Base-by-base conservation (phyloP, 1,140 invertebrate genomes). In the Heliconius melpomene region DNA sequence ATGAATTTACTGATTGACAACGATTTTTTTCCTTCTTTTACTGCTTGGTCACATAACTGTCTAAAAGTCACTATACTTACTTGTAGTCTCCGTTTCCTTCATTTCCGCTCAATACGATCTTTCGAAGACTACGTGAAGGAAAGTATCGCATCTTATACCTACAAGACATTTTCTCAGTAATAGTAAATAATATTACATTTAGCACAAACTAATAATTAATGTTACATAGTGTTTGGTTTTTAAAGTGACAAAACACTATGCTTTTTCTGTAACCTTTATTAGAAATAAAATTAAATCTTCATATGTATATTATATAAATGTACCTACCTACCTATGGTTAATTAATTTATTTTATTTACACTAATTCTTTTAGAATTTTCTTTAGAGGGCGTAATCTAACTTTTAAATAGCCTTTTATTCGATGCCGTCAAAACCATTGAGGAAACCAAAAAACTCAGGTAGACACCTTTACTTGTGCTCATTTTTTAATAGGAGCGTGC, bases 361-460 rank as follows among this genome's bases (percentile, higher is more conserved):
- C 23, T 23, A 23, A 23, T 57, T 3, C 54, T n/a, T 57, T 60
- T 60, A 60, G n/a, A 60, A 60, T 60, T 23, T 60, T 3, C 54
- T 60, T 60, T 23, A 13, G 26, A 11, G n/a, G 54, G 23, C n/a
- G n/a, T 60, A 60, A 23, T 66, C 60, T 29, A 66, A 66, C 5
- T 66, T 29, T n/a, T 66, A 29, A 66, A 66, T 66, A 29, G 60
- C 60, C 60, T 66, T 66, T 66, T 66, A 66, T 66, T 66, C 60
- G 60, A 38, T 38, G 71, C 36, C 71, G 70, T 72, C 36, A 36
- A 72, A 72, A 72, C 29, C 73, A 72, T 26, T 79, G 78, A 81
- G 80, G 85, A 85, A 88, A 87, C 85, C 89, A 90, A 88, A 90
- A 86, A 90, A 89, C 79, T 86, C 88, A 91, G 89, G 88, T 91